Evolutionary conservation across 2,888 invertebrate genomes (phyloP), one percentile per base, ranked within the genome.

Genomic region (Unio delphinus): DNA sequence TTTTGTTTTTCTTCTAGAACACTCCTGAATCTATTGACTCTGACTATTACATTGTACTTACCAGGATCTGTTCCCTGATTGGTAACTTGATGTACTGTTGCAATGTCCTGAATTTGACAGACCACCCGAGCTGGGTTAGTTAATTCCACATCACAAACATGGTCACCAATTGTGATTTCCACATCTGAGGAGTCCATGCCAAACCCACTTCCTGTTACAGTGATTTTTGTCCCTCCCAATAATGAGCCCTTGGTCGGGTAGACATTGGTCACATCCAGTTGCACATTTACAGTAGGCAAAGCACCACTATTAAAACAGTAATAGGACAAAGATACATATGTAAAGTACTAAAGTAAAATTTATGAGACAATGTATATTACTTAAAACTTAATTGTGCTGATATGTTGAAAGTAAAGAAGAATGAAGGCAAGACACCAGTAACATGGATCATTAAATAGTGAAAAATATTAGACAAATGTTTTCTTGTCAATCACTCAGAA

Each of bases 151-250:
- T 73, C 68, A 68, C 78, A 75, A 7, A 28, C 20, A 56, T 67
- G 34, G 17, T 70, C 75, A 59, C 85, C 84, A 5, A 86, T 72
- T 23, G 64, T 79, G n/a, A 84, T 80, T 26, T 73, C 68, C 23
- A 75, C 72, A n/a, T 59, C 6, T 2, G 70, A 73, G 1, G 59
- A 34, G 28, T 72, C 72, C n/a, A 71, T 70, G 45, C 75, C 76
- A 63, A 86, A 85, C 3, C 84, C 84, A 8, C 76, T 71, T 1
- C 86, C 86, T 11, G 73, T 76, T 18, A 86, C 64, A 2, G 82
- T 83, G 23, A 86, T 61, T 34, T 58, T 68, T 3, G 84, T 82
- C 17, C 84, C 84, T 5, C 84, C 84, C 30, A 75, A 75, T 26
- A 83, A 11, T 5, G 83, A 83, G 4, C 84, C 83, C 54, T 68